Evolutionary conservation across 2,797 vertebrate species (phyloP).

Genomic region (Brachyalestes nurse): DNA sequence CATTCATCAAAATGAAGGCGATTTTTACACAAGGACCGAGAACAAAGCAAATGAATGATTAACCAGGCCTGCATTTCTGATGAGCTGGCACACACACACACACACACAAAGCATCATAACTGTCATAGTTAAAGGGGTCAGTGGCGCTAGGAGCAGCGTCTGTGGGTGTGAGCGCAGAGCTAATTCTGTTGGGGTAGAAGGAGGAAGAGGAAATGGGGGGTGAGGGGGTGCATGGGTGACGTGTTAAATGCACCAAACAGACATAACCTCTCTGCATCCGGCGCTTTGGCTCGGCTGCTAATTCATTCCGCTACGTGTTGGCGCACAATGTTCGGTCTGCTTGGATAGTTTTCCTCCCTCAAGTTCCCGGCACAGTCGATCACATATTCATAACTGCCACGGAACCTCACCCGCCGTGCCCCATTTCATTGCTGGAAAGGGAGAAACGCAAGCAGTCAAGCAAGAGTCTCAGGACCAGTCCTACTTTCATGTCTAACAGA

Average conservation of each 20-base stretch:
- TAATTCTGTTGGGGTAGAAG: slow-evolving; percentile 74
- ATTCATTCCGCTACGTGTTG: slow-evolving; percentile 80
- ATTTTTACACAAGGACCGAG: slow-evolving; percentile 31
- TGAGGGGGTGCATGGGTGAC: slow-evolving; percentile 57
- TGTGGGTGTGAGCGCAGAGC: slow-evolving; percentile 76
- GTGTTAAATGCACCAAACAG: slow-evolving; percentile 52
- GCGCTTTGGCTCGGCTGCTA: slow-evolving; percentile 69
- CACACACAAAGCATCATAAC: slow-evolving; percentile 44
- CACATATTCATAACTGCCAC: slow-evolving; percentile 53
- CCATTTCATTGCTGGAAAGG: slow-evolving; percentile 37
- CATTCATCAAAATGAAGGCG: slow-evolving; percentile 41
- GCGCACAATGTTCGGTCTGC: slow-evolving; percentile 83
- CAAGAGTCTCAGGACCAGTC: slow-evolving; percentile 14
- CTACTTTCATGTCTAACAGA: slow-evolving; percentile 30
- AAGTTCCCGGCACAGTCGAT: slow-evolving; percentile 39
- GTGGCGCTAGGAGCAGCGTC: slow-evolving; percentile 75
- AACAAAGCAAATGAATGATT: slow-evolving; percentile 49
- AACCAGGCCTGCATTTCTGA: slow-evolving; percentile 44
- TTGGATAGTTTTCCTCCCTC: slow-evolving; percentile 73
- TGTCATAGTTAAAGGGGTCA: slow-evolving; percentile 69
- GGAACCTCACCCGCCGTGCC: slow-evolving; percentile 38
- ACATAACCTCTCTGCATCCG: slow-evolving; percentile 57
- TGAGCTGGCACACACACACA: slow-evolving; percentile 50
- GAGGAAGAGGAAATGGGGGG: slow-evolving; percentile 75
- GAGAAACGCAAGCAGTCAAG: slow-evolving; percentile 23